A percentile compares a stretch with the other conserved stretches of the same genome.
phyloP scores from a whole-genome alignment of 2,888 invertebrate species.

The Cantharis lateralis region DNA sequence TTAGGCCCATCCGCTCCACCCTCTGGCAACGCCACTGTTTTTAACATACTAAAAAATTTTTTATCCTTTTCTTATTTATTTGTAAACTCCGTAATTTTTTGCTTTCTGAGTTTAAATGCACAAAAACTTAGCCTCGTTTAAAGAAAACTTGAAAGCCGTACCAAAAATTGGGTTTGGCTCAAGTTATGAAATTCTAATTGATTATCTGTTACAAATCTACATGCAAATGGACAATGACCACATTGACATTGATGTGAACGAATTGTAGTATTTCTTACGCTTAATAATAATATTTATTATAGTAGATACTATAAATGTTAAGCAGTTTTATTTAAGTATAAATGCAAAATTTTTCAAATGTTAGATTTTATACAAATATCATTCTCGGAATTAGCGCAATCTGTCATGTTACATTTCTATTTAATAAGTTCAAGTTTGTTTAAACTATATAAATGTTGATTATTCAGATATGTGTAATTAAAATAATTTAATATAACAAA shows the following conservation, averaged over 20 bases:
- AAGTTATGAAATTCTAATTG: neutral
- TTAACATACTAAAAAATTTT: too few species aligned
- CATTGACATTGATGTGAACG: neutral
- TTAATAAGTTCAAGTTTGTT: constrained; percentile 22
- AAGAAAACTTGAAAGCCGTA: too few species aligned
- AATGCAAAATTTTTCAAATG: neutral
- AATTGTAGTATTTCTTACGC: neutral
- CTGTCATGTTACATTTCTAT: constrained; percentile 9
- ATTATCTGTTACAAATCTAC: neutral
- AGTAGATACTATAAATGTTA: neutral
- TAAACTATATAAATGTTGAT: constrained; percentile 3
- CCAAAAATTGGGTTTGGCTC: too few species aligned
- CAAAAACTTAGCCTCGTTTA: too few species aligned
- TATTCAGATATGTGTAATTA: constrained; percentile 6
- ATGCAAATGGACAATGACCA: too few species aligned
- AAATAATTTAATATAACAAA: neutral
- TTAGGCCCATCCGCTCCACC: too few species aligned
- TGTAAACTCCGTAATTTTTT: too few species aligned
- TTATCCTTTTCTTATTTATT: too few species aligned
- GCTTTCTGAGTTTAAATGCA: too few species aligned
- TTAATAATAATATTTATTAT: neutral
- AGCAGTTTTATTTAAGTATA: neutral
- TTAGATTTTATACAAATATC: neutral
- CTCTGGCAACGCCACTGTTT: too few species aligned
- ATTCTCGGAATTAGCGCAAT: neutral